Evolutionary conservation across 1,140 invertebrate species (phyloP).

Genomic region (Sycophila sp.): DNA sequence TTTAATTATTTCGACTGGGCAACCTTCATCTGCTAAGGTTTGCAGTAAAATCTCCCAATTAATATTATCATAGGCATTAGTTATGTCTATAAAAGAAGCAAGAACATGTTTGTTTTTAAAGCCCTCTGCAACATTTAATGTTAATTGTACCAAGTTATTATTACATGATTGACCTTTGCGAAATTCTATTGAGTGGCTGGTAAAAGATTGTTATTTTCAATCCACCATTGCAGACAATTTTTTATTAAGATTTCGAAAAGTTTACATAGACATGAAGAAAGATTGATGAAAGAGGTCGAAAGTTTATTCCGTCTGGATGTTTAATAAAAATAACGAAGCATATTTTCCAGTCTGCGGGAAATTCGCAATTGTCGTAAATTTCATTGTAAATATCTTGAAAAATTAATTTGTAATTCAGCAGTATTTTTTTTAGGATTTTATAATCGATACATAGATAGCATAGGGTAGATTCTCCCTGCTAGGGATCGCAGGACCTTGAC

Average conservation of each 20-base stretch:
- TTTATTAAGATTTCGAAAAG: not conserved
- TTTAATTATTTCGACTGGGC: not conserved
- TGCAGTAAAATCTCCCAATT: not conserved
- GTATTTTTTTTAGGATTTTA: not conserved
- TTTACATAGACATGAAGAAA: not conserved
- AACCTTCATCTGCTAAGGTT: not conserved
- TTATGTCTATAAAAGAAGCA: not conserved
- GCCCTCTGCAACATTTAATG: not conserved
- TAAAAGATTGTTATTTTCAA: not conserved
- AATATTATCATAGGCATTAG: not conserved
- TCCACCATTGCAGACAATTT: not conserved
- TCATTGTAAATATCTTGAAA: not conserved
- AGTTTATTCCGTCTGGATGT: not conserved
- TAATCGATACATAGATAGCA: not conserved
- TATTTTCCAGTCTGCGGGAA: not conserved
- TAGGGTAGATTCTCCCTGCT: not conserved
- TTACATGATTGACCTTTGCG: not conserved
- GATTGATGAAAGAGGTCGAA: not conserved
- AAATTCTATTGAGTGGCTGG: not conserved
- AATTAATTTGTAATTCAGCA: not conserved
- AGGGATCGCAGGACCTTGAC: too few relatives aligned
- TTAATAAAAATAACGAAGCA: not conserved
- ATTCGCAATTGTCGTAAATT: not conserved
- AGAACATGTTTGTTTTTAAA: not conserved
- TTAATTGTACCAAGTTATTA: not conserved